A percentile compares a stretch with the other conserved stretches of the same genome.
These are phyloP conservation scores for Olivierus martensii DNA, from an alignment of 1,140 invertebrate genomes.

Conservation along the genomic window DNA sequence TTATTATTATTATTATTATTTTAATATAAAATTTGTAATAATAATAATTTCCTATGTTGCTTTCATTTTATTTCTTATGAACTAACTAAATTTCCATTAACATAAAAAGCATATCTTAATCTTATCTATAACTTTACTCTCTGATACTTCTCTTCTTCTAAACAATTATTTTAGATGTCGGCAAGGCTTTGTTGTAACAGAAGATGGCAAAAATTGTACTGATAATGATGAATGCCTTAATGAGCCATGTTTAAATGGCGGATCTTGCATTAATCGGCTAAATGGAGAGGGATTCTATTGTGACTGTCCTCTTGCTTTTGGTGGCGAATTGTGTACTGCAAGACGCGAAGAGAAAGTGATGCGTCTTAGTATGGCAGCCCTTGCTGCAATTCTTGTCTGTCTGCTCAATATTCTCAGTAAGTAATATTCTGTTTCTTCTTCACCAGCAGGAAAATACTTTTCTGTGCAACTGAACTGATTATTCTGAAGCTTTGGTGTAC, in stretches of 20 bases:
- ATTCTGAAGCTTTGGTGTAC: too few relatives aligned
- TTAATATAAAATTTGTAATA: too few relatives aligned
- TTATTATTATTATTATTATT: too few relatives aligned
- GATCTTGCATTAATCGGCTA: slow-evolving; percentile 44
- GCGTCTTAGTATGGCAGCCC: slow-evolving; percentile 81
- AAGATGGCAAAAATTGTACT: slow-evolving; percentile 78
- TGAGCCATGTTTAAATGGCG: slow-evolving; percentile 71
- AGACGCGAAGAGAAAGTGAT: slow-evolving; percentile 83
- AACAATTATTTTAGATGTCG: slow-evolving; percentile 50
- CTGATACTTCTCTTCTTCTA: too few relatives aligned
- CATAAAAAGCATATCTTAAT: too few relatives aligned
- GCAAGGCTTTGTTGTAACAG: slow-evolving; percentile 71
- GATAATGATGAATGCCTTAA: slow-evolving; percentile 90
- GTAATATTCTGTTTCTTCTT: slow-evolving; percentile 23
- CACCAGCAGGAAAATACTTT: too few relatives aligned
- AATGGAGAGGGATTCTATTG: slow-evolving; percentile 26
- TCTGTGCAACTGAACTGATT: too few relatives aligned
- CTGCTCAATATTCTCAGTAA: slow-evolving; percentile 89
- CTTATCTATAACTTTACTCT: too few relatives aligned
- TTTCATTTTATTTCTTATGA: too few relatives aligned
- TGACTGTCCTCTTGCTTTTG: slow-evolving; percentile 72
- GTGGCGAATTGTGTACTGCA: slow-evolving; percentile 84
- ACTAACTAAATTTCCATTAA: too few relatives aligned
- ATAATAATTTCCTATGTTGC: too few relatives aligned
- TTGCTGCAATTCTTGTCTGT: slow-evolving; percentile 85